phyloP scores from a whole-genome alignment of 2,888 invertebrate species.

The Homarus gammarus region DNA sequence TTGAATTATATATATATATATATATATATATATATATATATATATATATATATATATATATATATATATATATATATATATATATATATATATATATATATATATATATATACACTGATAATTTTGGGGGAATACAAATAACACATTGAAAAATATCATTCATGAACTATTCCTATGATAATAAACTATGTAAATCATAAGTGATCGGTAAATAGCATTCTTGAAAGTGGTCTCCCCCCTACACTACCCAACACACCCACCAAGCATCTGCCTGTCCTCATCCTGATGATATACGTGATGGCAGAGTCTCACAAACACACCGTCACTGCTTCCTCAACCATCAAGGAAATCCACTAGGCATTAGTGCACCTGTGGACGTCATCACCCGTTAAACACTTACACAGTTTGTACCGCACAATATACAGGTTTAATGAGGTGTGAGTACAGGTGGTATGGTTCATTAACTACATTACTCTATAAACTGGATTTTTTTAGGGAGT shows the following conservation, averaged over 20 bases:
- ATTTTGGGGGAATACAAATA: neutral
- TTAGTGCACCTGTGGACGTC: neutral
- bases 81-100: slow-evolving; percentile 16
- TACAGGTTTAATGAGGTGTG: neutral
- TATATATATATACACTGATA: slow-evolving; percentile 20
- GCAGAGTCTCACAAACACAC: neutral
- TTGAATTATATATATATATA: no score
- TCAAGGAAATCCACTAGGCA: neutral
- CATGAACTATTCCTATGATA: no score
- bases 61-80: neutral
- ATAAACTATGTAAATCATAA: no score
- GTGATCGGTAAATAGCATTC: no score
- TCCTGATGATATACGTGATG: neutral
- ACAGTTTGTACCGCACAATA: neutral
- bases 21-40: slow-evolving; percentile 31
- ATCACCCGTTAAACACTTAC: neutral
- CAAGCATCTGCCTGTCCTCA: neutral
- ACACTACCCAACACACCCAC: no score
- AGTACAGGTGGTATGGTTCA: neutral
- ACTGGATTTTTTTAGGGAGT: no score
- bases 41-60: slow-evolving; percentile 9
- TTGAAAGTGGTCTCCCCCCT: no score
- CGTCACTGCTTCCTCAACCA: neutral
- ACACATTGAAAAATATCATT: no score
- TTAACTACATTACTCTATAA: neutral